Base-by-base conservation (phyloP, 2,113 vertebrate species). In the Spermophilus dauricus region DNA sequence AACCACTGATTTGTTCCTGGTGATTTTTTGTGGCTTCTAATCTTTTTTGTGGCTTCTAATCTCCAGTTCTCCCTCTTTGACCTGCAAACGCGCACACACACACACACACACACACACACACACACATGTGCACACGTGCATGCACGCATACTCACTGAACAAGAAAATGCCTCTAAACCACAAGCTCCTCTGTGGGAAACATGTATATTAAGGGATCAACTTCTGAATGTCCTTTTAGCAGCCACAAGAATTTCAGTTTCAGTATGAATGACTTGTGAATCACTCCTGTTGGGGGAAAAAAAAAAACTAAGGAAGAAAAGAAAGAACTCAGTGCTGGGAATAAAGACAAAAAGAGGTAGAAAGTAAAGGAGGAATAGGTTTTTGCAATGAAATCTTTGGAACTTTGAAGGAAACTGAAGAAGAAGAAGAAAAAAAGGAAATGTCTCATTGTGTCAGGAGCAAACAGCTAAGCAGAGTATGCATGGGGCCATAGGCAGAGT, bases 261-360 rank as follows among this genome's bases (percentile, higher is more conserved):
- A 90, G 58, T 96, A 34, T 95, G 63, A 77, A 48, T 96, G 48
- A 95, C 48, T 48, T 85, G 18, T 86, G 67, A 94, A 61, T 96
- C 45, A 88, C 16, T 86, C 61, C 18, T 91, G 17, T 72, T 90
- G 34, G 82, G 17, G 1, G 1, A 9, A 9, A 58, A 53, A 53
- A 82, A 85, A 87, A 86, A 95, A 82, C 51, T 83, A 51, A 28
- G 37, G 48, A 75, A 37, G 81, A 56, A 37, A 75, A 37, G 81
- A 56, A 37, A n/a, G 32, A 89, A 61, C 11, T 80, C 17, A 16
- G 2, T 56, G 2, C 48, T 76, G n/a, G 45, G 26, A 80, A 61
- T 45, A 89, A 95, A 84, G 28, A 63, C 81, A 92, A 9, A 73
- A 32, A n/a, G 39, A 86, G 76, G 56, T 70, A 72, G 39, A 82